Evolutionary conservation across 2,113 vertebrate species (phyloP).

Genomic region (Heteronetta atricapilla): DNA sequence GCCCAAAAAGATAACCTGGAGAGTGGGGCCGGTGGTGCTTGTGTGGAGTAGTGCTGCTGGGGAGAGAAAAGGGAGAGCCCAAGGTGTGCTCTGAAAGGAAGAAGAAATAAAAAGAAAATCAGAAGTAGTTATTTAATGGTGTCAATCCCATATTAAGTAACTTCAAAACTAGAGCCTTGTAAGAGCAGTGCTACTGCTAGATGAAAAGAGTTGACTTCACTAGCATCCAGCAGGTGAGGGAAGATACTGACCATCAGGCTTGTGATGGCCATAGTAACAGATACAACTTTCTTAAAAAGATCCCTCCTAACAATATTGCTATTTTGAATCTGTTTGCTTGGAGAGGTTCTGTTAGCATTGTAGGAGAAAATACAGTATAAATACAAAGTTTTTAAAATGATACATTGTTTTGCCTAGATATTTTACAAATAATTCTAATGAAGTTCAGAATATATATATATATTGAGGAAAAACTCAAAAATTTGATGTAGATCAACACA

Average conservation of each 20-base stretch:
- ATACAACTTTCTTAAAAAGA: not conserved
- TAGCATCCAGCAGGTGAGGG: not conserved
- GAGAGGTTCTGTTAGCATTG: not conserved
- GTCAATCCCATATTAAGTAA: not conserved
- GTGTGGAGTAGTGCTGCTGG: not conserved
- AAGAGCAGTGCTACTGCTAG: not conserved
- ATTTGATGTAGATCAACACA: not conserved
- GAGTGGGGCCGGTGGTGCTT: not conserved
- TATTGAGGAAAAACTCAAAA: not conserved
- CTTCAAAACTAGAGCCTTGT: not conserved
- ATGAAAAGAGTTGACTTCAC: not conserved
- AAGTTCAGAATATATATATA: not conserved
- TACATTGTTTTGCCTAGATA: not conserved
- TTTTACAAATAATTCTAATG: not conserved
- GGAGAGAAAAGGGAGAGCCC: not conserved
- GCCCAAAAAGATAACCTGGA: not conserved
- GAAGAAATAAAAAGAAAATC: not conserved
- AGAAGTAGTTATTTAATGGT: not conserved
- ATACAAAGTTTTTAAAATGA: accelerated
- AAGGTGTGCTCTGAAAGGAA: not conserved
- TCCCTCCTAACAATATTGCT: not conserved
- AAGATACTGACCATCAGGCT: not conserved
- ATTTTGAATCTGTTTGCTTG: not conserved
- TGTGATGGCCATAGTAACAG: not conserved
- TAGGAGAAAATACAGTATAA: not conserved